Evolutionary conservation across 35 echinoderm and acorn worm genomes (phyloP), one percentile per base, ranked within the genome.

Genomic region (Lytechinus pictus): DNA sequence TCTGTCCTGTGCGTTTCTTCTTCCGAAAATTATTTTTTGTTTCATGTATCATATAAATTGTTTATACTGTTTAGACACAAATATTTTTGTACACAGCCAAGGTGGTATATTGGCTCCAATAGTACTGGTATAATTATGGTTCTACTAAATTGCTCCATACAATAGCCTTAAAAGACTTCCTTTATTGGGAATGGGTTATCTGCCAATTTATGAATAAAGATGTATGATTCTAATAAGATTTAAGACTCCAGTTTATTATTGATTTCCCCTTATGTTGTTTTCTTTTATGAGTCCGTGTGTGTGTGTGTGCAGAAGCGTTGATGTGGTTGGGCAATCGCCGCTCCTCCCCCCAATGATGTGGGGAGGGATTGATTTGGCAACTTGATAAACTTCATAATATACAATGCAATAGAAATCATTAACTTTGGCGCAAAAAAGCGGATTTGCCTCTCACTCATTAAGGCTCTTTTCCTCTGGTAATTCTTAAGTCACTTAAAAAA

Each of bases 11-110:
- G 66, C 66, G 24, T 79, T 79, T 79, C 66, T 79, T 19, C 66
- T 79, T 19, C 21, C 14, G 19, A 72, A 0, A 58, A 58, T 2
- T 9, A 58, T 11, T 58, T 58, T 27, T 24, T 24, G n/a, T 79
- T 14, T n/a, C 4, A 79, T 6, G 66, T 79, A 79, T 79, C 0
- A n/a, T 79, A 24, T 79, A 14, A 19, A 79, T 19, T 24, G 66
- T 79, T n/a, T n/a, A n/a, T 24, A 79, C n/a, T 79, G n/a, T 79
- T 16, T 79, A 24, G 8, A 79, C n/a, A 71, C 19, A 71, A 24
- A 71, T 71, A 79, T 79, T 79, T 79, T 79, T 79, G 66, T 79
- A 79, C 66, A 79, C 66, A 79, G 66, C 66, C 66, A 79, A 79
- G 21, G 19, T 79, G 66, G 9, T 13, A 79, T 79, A 24, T 60